Evolutionary conservation across 2,113 vertebrate genomes (phyloP).

Genomic region (Archocentrus centrarchus): DNA sequence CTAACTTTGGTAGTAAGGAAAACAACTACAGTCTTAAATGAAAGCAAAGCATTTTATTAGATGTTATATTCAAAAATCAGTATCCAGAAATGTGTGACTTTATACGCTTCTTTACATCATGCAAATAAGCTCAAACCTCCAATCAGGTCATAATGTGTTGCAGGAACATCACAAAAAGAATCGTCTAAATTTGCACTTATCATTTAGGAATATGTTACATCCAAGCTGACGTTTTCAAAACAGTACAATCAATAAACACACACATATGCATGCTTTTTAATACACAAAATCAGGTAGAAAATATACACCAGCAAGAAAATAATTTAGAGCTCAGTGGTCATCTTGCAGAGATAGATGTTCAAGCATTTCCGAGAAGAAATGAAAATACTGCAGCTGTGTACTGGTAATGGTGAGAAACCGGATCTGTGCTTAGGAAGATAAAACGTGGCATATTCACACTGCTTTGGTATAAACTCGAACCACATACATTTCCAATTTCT

Average conservation of each 20-base stretch:
- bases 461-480: not conserved
- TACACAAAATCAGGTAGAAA: conserved; percentile 33
- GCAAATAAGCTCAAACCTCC: conserved; percentile 1
- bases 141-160: not conserved
- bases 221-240: not conserved
- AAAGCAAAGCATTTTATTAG: conserved; percentile 73
- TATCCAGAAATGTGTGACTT: conserved; percentile 14
- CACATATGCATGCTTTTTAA: not conserved
- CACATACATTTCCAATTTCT: not conserved
- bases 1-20: not conserved
- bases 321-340: conserved; percentile 37
- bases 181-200: not conserved
- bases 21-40: not conserved
- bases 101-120: not conserved
- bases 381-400: not conserved
- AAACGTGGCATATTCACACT: not conserved
- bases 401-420: not conserved
- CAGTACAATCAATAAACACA: conserved; percentile 29
- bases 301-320: conserved; percentile 62
- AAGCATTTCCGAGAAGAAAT: not conserved
- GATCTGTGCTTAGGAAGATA: not conserved
- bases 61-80: conserved; percentile 35
- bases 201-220: conserved; percentile 3
- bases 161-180: not conserved
- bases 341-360: not conserved